These are phyloP conservation scores for Bacillus rossius DNA, from an alignment of 1,140 invertebrate species.

Conservation along the genomic window DNA sequence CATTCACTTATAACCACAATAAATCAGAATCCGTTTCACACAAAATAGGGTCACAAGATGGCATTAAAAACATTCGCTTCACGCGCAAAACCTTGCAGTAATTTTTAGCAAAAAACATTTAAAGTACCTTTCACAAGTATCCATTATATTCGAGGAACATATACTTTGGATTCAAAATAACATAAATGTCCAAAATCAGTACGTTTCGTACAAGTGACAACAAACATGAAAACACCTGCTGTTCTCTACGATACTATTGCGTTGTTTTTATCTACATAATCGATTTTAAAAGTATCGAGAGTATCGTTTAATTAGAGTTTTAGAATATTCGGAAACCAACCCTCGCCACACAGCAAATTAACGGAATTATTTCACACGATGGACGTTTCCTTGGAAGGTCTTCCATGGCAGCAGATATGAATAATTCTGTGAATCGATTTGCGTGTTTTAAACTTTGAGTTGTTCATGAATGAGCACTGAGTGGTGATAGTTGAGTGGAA, in stretches of 20 bases:
- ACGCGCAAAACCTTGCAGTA: not conserved
- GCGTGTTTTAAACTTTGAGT: no score
- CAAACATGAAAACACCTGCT: slow-evolving; percentile 23
- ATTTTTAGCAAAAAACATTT: not conserved
- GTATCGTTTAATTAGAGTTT: no score
- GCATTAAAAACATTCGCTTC: slow-evolving; percentile 14
- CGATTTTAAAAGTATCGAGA: no score
- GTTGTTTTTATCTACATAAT: slow-evolving; percentile 5
- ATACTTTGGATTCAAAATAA: slow-evolving; percentile 7
- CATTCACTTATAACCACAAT: slow-evolving; percentile 5
- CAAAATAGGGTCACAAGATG: slow-evolving; percentile 24
- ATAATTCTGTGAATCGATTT: no score
- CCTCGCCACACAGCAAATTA: no score
- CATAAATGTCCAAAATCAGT: slow-evolving; percentile 5
- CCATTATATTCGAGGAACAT: not conserved
- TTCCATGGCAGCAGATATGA: no score
- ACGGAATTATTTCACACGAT: no score
- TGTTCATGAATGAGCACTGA: no score
- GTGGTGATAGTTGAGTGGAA: no score
- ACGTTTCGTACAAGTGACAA: slow-evolving; percentile 14
- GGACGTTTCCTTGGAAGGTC: no score
- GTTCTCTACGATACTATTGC: slow-evolving; percentile 14
- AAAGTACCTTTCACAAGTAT: slow-evolving; percentile 2
- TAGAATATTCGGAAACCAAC: no score
- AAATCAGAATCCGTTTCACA: slow-evolving; percentile 11